A percentile compares a stretch with the other conserved stretches of the same genome.
Evolutionary conservation across 2,113 vertebrate species (phyloP).

Genomic region (Illadopsis cleaveri): DNA sequence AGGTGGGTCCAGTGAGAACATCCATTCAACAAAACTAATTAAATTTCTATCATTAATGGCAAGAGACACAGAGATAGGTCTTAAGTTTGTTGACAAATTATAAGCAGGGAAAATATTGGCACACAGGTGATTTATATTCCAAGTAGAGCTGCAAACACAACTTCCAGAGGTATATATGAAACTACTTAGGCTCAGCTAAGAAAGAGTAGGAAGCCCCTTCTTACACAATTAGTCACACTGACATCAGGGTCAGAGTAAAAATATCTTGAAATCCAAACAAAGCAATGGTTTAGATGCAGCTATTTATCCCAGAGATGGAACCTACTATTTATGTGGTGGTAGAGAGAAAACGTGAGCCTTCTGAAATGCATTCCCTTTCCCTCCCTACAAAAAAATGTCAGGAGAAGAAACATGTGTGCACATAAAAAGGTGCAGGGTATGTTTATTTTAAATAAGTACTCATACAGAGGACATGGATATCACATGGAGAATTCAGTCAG

Average conservation of each 20-base stretch:
- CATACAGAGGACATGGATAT: neutral
- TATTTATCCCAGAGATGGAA: neutral
- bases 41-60: neutral
- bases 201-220: neutral
- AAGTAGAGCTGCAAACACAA: neutral
- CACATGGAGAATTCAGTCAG: neutral
- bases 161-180: neutral
- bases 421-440: neutral
- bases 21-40: neutral
- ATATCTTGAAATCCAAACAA: neutral
- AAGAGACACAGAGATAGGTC: neutral
- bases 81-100: neutral
- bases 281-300: neutral
- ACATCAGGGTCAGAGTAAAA: neutral
- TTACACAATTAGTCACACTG: neutral
- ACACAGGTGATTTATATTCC: neutral
- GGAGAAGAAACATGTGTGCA: neutral
- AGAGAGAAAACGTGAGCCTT: neutral
- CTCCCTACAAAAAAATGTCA: neutral
- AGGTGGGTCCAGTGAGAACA: neutral
- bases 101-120: neutral
- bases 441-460: slow-evolving; percentile 58
- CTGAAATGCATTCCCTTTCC: neutral
- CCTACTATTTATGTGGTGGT: neutral
- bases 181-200: neutral